These are phyloP conservation scores for Drosophila fungiperda DNA, from an alignment of 2,888 invertebrate genomes.

Conservation along the genomic window DNA sequence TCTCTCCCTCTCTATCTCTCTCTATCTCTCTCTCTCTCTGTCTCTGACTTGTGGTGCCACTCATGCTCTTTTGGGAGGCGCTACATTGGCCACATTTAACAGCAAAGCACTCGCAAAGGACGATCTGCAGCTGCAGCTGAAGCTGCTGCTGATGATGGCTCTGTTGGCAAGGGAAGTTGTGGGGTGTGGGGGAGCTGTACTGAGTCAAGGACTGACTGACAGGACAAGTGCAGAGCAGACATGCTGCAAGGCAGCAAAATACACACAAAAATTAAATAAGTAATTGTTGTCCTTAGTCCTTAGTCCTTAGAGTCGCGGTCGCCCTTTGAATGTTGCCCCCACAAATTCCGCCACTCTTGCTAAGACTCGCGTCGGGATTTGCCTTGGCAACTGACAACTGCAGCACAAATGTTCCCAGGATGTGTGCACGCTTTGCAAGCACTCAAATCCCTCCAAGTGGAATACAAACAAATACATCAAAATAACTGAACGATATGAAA, in stretches of 20 bases:
- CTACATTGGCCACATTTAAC: slow-evolving; percentile 57
- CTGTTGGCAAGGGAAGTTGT: not conserved
- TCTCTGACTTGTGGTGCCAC: not conserved
- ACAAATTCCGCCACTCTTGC: slow-evolving; percentile 8
- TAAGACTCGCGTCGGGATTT: slow-evolving; percentile 12
- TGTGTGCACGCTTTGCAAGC: not conserved
- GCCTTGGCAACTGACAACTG: slow-evolving; percentile 13
- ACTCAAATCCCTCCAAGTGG: slow-evolving; percentile 1
- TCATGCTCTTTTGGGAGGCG: slow-evolving; percentile 23
- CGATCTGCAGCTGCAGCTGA: slow-evolving; percentile 2
- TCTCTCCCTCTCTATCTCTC: not conserved
- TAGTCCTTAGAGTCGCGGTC: slow-evolving; percentile 31
- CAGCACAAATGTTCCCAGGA: slow-evolving; percentile 14
- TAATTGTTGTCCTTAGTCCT: slow-evolving; percentile 46
- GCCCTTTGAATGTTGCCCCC: slow-evolving; percentile 6
- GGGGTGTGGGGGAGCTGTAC: slow-evolving; percentile 1
- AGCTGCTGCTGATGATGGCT: not conserved
- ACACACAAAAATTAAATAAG: slow-evolving; percentile 54
- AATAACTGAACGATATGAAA: not conserved
- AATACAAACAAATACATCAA: slow-evolving; percentile 1
- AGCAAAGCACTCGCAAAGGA: slow-evolving; percentile 47
- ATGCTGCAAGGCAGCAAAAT: slow-evolving; percentile 17
- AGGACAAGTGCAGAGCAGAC: slow-evolving; percentile 27
- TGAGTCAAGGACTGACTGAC: slow-evolving; percentile 24
- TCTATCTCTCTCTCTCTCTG: not conserved